Percentiles rank a stretch among this genome's conserved stretches.
Evolutionary conservation across 1,140 invertebrate species (phyloP).

Genomic region (Dysdera silvatica): DNA sequence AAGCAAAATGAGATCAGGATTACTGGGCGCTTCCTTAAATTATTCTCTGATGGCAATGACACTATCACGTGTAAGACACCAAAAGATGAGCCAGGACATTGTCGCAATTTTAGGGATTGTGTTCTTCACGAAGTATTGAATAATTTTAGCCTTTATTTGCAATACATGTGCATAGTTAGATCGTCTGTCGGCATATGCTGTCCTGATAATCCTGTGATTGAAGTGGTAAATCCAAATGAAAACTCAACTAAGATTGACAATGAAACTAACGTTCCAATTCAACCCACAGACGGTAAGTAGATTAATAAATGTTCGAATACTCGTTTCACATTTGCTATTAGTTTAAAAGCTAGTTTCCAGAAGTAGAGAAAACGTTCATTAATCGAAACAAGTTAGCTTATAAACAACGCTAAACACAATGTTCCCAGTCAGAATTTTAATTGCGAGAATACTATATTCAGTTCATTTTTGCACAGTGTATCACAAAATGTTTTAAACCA

Average conservation of each 20-base stretch:
- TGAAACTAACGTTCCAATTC: background rate
- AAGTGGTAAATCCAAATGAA: background rate
- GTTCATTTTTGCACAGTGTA: too few species aligned
- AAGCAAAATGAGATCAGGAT: too few species aligned
- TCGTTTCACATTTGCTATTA: too few species aligned
- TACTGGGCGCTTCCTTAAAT: conserved; percentile 46
- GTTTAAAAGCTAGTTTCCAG: too few species aligned
- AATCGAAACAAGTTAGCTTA: too few species aligned
- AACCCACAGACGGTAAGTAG: conserved; percentile 12
- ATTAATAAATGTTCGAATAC: background rate
- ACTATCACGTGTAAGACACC: conserved; percentile 42
- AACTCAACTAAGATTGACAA: background rate
- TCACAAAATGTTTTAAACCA: too few species aligned
- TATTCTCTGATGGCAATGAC: background rate
- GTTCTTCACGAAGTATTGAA: conserved; percentile 52
- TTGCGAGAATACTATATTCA: too few species aligned
- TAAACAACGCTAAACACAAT: too few species aligned
- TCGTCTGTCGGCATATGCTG: conserved; percentile 57
- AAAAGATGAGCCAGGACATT: conserved; percentile 53
- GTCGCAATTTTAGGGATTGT: conserved; percentile 56
- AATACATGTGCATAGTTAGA: conserved; percentile 57
- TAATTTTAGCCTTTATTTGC: conserved; percentile 52
- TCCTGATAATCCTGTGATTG: conserved; percentile 44
- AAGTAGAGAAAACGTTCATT: too few species aligned
- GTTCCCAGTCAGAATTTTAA: too few species aligned